Base-by-base conservation (phyloP, 2,888 invertebrate genomes). In the Escarpia spicata region DNA sequence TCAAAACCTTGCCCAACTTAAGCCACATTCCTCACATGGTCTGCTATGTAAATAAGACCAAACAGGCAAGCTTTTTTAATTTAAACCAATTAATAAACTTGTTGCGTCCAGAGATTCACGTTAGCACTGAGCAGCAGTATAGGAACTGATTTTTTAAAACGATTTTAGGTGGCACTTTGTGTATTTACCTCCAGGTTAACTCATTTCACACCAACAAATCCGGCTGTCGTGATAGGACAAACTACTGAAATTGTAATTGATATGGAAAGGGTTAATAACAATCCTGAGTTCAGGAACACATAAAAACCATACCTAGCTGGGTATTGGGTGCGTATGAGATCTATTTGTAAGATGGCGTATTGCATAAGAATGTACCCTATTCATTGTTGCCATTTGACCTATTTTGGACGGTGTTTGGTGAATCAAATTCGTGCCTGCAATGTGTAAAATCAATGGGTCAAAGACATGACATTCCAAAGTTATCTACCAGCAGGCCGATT, bases 401-500 rank as follows among this genome's bases (percentile, higher is more conserved):
- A 75, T 75, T 75, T 75, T 15, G 19, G 75, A 75, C 75, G 15
- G 75, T 9, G 9, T 15, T 75, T 75, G 75, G 75, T 75, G 75
- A 75, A 75, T 75, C 26, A 75, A 6, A 75, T 75, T 75, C 26
- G 75, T 75, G 19, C 26, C 75, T 75, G 26, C 26, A 4, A 3
- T 75, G 75, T 75, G 75, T 75, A 75, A 75, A 26, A 75, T 75
- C 75, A 75, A 6, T 26, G n/a, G 26, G 75, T 75, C 75, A 75
- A 75, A 75, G n/a, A 75, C 75, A 75, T 75, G 75, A 75, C 75
- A 75, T 75, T 75, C 75, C 75, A 75, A 75, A 26, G 75, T 75
- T 75, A 75, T 75, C 75, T 75, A 26, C 19, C 19, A 75, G 75
- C n/a, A 19, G 26, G 75, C 75, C 19, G 75, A 75, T 75, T 75